A percentile compares a stretch with the other conserved stretches of the same genome.
phyloP scores from a whole-genome alignment of 2,113 vertebrate species.

The Odocoileus virginianus region DNA sequence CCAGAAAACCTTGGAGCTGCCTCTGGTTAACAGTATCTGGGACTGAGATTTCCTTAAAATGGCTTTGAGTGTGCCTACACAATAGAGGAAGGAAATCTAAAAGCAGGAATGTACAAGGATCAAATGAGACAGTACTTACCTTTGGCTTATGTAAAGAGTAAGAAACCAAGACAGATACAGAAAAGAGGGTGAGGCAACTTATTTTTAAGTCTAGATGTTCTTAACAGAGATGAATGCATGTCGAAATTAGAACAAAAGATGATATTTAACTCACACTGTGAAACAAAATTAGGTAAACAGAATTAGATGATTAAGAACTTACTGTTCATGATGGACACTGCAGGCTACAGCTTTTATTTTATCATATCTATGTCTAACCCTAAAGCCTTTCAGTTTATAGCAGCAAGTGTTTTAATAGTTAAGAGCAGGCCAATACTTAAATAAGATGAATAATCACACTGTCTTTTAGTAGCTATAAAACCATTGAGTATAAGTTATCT shows the following conservation, averaged over 20 bases:
- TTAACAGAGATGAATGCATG: background rate
- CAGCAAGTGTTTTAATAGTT: background rate
- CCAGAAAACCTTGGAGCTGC: background rate
- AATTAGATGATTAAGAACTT: background rate
- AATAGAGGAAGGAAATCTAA: background rate
- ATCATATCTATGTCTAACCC: background rate
- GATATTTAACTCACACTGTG: background rate
- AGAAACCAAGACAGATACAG: background rate
- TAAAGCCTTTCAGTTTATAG: background rate
- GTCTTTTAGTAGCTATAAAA: background rate
- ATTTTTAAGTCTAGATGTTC: background rate
- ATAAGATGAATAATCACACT: background rate
- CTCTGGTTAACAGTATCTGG: background rate
- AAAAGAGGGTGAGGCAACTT: background rate
- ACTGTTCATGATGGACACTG: background rate
- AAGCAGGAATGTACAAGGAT: background rate
- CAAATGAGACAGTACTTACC: background rate
- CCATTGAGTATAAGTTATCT: background rate
- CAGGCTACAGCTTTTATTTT: background rate
- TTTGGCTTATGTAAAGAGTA: background rate
- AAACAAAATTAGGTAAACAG: background rate
- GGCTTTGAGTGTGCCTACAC: background rate
- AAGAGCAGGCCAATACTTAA: background rate
- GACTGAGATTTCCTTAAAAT: background rate
- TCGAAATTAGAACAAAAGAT: background rate